phyloP scores from a whole-genome alignment of 1,140 invertebrate genomes.

The Sinonovacula constricta region DNA sequence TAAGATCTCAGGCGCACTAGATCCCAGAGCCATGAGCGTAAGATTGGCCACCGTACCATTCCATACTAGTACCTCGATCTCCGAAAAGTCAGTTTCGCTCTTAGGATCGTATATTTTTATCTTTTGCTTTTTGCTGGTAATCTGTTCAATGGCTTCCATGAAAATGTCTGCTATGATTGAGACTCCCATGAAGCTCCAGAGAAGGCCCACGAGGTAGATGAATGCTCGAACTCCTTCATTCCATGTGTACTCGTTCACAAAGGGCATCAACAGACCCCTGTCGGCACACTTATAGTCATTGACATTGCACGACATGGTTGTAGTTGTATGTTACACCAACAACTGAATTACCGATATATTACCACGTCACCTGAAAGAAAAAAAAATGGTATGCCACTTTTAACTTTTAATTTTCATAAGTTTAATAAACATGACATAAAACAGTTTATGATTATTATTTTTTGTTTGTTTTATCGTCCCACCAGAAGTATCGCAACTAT shows the following conservation, averaged over 20 bases:
- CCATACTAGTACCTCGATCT: slow-evolving; percentile 79
- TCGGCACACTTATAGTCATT: slow-evolving; percentile 76
- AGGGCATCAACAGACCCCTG: slow-evolving; percentile 80
- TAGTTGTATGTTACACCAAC: background rate
- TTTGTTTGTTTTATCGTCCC: too few species aligned
- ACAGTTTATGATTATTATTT: too few species aligned
- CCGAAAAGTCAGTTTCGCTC: slow-evolving; percentile 58
- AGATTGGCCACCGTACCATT: slow-evolving; percentile 86
- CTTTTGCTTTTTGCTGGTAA: slow-evolving; percentile 83
- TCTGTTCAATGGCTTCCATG: slow-evolving; percentile 84
- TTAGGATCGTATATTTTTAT: slow-evolving; percentile 75
- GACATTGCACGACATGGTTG: slow-evolving; percentile 38
- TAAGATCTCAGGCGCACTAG: slow-evolving; percentile 84
- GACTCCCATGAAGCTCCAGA: slow-evolving; percentile 81
- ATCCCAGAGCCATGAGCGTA: slow-evolving; percentile 84
- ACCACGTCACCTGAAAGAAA: too few species aligned
- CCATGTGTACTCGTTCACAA: slow-evolving; percentile 82
- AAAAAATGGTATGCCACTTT: too few species aligned
- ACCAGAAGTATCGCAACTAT: too few species aligned
- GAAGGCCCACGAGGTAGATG: slow-evolving; percentile 81
- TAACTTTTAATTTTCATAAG: too few species aligned
- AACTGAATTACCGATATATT: background rate
- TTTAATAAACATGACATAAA: too few species aligned
- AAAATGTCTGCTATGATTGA: slow-evolving; percentile 83
- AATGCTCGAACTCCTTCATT: slow-evolving; percentile 75